Base-by-base conservation (phyloP, 1,140 invertebrate genomes). In the Babylonia areolata region DNA sequence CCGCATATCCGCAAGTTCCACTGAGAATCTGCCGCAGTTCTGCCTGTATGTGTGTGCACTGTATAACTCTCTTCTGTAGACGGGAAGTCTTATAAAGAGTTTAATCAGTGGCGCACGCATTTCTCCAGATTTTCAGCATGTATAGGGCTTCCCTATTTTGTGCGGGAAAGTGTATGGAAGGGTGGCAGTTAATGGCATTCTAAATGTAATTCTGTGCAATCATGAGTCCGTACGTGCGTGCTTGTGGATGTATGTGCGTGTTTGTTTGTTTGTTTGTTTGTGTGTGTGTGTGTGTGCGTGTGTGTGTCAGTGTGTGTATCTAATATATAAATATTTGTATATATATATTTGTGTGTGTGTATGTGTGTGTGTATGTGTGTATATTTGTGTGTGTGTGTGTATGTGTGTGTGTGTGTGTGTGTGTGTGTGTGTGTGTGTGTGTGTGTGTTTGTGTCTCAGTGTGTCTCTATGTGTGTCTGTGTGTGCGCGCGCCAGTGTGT, bases 361-460 rank as follows among this genome's bases (percentile, higher is more conserved):
- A 23, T 35, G 35, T 37, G 35, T 35, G 35, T 77, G 73, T 33
- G 73, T 77, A 9, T 35, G 15, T 37, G 73, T 77, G 12, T 3
- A 35, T 1, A 35, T 3, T 12, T 51, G 46, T 3, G 46, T 3
- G 73, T 39, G 73, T 39, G 73, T 77, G 37, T 42, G 77, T 79
- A 17, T 42, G 39, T 79, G 37, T 42, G 77, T 79, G 37, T 79
- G 39, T 42, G 77, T 46, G 77, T 69, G 58, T 69, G 58, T 15
- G 23, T 28, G 58, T 6, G 39, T 42, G 77, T 46, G 77, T 69
- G 58, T 69, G 58, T 15, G 23, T 28, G 58, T 6, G 12, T 69
- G 58, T 28, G 23, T 69, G 5, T 28, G 23, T 69, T n/a, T n/a
- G n/a, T n/a, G n/a, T n/a, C n/a, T n/a, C n/a, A n/a, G n/a, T n/a